phyloP scores from a whole-genome alignment of 2,797 vertebrate genomes.

The Spinus pinus region DNA sequence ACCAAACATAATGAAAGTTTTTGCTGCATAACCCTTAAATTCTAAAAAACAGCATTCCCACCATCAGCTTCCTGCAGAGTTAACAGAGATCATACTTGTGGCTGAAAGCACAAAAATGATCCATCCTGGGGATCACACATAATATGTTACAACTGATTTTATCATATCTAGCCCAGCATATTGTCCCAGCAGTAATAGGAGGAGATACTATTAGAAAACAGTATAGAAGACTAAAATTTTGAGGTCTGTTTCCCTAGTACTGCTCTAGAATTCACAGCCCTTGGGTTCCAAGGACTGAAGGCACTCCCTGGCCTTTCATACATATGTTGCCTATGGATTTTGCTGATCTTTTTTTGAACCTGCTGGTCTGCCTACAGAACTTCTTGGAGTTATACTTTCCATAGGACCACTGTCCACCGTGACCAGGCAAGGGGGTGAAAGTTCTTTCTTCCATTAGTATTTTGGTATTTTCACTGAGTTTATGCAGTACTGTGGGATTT shows the following conservation, averaged over 20 bases:
- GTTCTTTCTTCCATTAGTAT: not conserved
- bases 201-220: not conserved
- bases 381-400: not conserved
- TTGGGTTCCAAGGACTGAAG: not conserved
- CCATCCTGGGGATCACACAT: not conserved
- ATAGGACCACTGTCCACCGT: not conserved
- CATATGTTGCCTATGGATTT: not conserved
- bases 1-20: not conserved
- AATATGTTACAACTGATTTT: not conserved
- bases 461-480: not conserved
- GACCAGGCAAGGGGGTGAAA: not conserved
- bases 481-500: not conserved
- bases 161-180: not conserved
- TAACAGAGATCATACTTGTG: not conserved
- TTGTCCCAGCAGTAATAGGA: not conserved
- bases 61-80: not conserved
- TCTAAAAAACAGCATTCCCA: not conserved
- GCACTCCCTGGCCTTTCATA: not conserved
- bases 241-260: not conserved
- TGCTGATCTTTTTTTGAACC: not conserved
- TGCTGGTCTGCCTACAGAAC: not conserved
- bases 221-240: not conserved
- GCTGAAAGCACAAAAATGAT: not conserved
- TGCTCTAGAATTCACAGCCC: not conserved
- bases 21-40: not conserved